Percentiles rank a stretch among this genome's conserved stretches.
Conservation (phyloP, 2,113 vertebrate genomes). For the Lucifuga dentata region DNA sequence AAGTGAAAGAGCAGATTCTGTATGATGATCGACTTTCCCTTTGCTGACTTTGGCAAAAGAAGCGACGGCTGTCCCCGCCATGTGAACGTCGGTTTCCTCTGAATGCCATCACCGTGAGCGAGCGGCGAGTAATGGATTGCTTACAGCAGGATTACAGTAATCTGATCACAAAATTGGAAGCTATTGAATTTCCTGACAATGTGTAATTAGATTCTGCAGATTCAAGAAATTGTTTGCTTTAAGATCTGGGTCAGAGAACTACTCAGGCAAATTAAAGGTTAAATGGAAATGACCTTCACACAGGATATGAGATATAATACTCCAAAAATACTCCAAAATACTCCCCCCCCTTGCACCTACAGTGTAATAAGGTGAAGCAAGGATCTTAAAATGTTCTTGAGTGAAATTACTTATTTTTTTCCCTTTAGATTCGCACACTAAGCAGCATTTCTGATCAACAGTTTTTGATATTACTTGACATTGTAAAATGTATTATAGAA, state of each 20-base stretch:
- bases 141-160: slow-evolving; percentile 24
- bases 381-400: neutral
- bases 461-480: neutral
- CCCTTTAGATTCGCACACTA: neutral
- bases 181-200: slow-evolving; percentile 11
- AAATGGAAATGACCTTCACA: neutral
- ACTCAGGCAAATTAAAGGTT: slow-evolving; percentile 4
- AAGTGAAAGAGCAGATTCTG: too few relatives aligned
- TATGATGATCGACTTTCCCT: slow-evolving; percentile 3
- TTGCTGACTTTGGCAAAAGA: slow-evolving; percentile 3
- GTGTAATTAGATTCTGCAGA: slow-evolving; percentile 9
- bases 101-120: neutral
- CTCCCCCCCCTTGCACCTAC: too few relatives aligned
- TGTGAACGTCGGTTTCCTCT: slow-evolving; percentile 21
- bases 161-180: slow-evolving; percentile 25
- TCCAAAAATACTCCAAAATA: too few relatives aligned
- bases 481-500: neutral
- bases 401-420: neutral
- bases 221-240: slow-evolving; percentile 8
- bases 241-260: neutral
- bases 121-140: slow-evolving; percentile 6
- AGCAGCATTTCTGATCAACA: neutral
- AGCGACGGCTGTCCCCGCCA: neutral
- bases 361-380: too few relatives aligned
- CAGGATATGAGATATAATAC: neutral